phyloP scores from a whole-genome alignment of 2,888 invertebrate species.

The Cordilura impudica region DNA sequence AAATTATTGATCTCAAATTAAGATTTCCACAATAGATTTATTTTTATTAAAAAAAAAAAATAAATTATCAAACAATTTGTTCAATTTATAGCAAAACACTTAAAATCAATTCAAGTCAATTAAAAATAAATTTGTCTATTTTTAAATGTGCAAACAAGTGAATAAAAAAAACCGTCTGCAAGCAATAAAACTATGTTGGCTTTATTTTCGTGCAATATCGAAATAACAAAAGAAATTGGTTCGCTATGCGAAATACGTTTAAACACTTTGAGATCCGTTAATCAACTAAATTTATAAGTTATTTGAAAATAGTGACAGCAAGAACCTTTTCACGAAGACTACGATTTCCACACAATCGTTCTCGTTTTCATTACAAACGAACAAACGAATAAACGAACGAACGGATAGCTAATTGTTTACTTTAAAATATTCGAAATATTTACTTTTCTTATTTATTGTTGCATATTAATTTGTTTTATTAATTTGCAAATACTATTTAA shows the following conservation, averaged over 20 bases:
- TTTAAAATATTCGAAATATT: neutral
- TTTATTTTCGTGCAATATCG: constrained; percentile 23
- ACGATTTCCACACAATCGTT: constrained; percentile 17
- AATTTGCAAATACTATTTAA: constrained; percentile 44
- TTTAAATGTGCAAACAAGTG: neutral
- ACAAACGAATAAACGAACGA: neutral
- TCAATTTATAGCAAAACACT: neutral
- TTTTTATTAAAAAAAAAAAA: neutral
- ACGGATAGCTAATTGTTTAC: neutral
- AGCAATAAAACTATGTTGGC: neutral
- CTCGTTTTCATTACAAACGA: neutral
- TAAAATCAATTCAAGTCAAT: constrained; percentile 51
- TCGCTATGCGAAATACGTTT: constrained; percentile 4
- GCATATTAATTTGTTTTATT: constrained; percentile 46
- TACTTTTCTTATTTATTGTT: constrained; percentile 9
- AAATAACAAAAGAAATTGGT: neutral
- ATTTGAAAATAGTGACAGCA: constrained; percentile 6
- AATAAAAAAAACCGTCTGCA: neutral
- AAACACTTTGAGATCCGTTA: constrained; percentile 45
- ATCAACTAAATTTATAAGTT: constrained; percentile 40
- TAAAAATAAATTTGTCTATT: constrained; percentile 46
- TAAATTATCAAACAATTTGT: neutral
- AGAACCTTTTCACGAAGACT: constrained; percentile 13
- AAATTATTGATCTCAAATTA: neutral
- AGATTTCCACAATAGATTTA: neutral